Evolutionary conservation across 2,888 invertebrate genomes (phyloP), one percentile per base, ranked within the genome.

Genomic region (Allophyes oxyacanthae): DNA sequence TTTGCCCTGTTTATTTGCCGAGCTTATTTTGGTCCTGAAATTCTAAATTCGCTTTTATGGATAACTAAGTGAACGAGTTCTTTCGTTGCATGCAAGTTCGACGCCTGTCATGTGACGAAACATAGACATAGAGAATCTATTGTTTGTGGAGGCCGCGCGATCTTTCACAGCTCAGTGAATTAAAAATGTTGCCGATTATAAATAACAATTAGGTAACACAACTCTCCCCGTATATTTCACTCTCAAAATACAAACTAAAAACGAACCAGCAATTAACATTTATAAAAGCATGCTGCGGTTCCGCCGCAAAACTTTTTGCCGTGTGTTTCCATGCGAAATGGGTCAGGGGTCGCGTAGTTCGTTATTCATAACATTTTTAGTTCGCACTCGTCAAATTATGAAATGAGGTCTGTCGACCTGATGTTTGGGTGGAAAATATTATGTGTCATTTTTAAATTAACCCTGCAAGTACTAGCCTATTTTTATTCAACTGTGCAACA

Each of bases 331-430:
- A 62, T 33, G 30, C 34, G 34, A 75, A 81, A 74, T 66, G 65
- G 82, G 81, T 81, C 79, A 82, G 63, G 43, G 81, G 77, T 73
- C 75, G 63, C 66, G 49, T 54, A 64, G 62, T 61, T 56, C 69
- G 72, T 73, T 77, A 70, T 76, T 75, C 75, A 76, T 70, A 75
- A 80, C 70, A 75, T 82, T 82, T 81, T 79, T 75, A 78, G 76
- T 82, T 78, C 61, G 60, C 77, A 73, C 75, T 77, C 78, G 75
- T 77, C 75, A 79, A 82, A 82, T 82, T 79, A 79, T 68, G 53
- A 74, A 71, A 71, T 72, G 76, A 79, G 69, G 64, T 55, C 56
- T 69, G 64, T 64, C 52, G 67, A 60, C 55, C 58, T 54, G 6
- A 25, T 25, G 54, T 48, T 63, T 67, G 8, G 42, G 41, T 32